These are phyloP conservation scores for Semotilus atromaculatus DNA, from an alignment of 2,797 vertebrate species.

Conservation along the genomic window DNA sequence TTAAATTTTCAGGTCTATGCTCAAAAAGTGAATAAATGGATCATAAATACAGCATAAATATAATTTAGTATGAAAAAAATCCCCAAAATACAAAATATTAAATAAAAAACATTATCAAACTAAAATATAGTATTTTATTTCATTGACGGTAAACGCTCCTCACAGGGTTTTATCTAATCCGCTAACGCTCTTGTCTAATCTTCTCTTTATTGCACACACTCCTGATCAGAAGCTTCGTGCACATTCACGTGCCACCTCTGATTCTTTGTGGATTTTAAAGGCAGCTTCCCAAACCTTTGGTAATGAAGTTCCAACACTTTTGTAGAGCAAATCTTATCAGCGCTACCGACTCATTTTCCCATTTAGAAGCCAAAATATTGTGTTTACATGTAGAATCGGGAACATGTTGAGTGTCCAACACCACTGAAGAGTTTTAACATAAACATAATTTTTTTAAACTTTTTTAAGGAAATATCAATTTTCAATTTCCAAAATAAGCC, in stretches of 20 bases:
- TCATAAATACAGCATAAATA: no score
- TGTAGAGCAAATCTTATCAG: background rate
- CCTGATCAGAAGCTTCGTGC: background rate
- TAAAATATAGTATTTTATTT: no score
- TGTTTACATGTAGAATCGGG: background rate
- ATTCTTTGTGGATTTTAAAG: background rate
- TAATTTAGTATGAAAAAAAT: no score
- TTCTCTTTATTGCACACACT: conserved; percentile 3
- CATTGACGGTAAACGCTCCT: no score
- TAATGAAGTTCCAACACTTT: background rate
- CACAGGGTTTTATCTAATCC: no score
- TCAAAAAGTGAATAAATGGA: no score
- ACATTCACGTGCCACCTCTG: background rate
- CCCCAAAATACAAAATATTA: no score
- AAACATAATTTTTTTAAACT: no score
- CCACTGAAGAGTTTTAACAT: background rate
- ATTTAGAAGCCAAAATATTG: background rate
- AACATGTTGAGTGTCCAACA: background rate
- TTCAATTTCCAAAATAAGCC: no score
- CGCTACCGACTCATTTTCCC: background rate
- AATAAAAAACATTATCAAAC: no score
- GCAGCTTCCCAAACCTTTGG: background rate
- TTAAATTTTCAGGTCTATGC: no score
- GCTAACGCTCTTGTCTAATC: background rate
- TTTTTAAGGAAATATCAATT: no score